Percentiles rank a stretch among this genome's conserved stretches.
These are phyloP conservation scores for Vanacampus margaritifer DNA, from an alignment of 2,113 vertebrate genomes.

Conservation along the genomic window DNA sequence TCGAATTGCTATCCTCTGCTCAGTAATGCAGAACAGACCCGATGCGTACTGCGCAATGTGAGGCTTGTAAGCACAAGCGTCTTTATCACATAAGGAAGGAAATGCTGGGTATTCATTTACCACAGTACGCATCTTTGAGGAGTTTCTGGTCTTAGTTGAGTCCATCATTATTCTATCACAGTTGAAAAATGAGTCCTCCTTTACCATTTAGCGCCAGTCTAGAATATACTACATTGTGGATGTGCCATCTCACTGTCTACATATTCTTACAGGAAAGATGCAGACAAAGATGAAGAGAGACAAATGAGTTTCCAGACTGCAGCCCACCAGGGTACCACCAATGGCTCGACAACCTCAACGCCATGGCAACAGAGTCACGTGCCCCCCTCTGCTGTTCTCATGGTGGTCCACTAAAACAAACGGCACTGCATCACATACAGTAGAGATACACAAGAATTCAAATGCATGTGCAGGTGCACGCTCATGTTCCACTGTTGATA, in stretches of 20 bases:
- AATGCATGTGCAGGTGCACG: neutral
- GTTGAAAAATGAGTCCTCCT: neutral
- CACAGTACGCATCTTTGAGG: neutral
- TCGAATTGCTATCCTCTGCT: constrained; percentile 7
- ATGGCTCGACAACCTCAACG: constrained; percentile 54
- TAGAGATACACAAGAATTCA: constrained; percentile 12
- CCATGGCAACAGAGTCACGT: constrained; percentile 71
- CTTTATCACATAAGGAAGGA: constrained; percentile 28
- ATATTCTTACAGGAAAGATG: neutral
- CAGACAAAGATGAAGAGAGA: constrained; percentile 1
- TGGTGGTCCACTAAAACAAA: constrained; percentile 44
- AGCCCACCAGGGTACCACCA: constrained; percentile 47
- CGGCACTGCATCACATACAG: constrained; percentile 21
- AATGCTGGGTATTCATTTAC: constrained; percentile 14
- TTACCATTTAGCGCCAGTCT: neutral
- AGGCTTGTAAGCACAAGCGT: constrained; percentile 35
- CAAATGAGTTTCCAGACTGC: constrained; percentile 29
- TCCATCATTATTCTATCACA: neutral
- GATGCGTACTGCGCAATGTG: constrained; percentile 43
- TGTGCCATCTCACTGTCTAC: constrained; percentile 6
- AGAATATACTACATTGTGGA: neutral
- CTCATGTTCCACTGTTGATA: neutral
- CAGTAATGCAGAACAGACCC: constrained; percentile 61
- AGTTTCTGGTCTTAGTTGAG: neutral
- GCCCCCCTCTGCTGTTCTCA: constrained; percentile 35